These are phyloP conservation scores for Helicoverpa assulta DNA, from an alignment of 2,888 invertebrate species.

Conservation along the genomic window DNA sequence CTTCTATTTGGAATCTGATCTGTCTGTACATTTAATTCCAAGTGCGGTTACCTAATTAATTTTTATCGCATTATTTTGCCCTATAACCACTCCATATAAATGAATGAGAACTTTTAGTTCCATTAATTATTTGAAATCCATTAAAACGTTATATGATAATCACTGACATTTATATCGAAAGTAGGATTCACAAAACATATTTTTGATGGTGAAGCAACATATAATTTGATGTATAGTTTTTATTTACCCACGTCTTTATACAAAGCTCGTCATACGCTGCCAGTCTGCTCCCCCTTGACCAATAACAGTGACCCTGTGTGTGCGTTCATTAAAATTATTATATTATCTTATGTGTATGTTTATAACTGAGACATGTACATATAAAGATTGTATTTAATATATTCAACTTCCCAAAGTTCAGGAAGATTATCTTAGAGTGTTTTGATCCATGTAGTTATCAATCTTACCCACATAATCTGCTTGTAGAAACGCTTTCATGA, in stretches of 20 bases:
- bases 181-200: constrained; percentile 4
- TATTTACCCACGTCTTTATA: constrained; percentile 67
- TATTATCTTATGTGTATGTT: constrained; percentile 59
- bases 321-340: constrained; percentile 58
- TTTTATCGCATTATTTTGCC: constrained; percentile 56
- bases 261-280: constrained; percentile 89
- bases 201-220: constrained; percentile 2
- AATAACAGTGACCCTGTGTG: constrained; percentile 77
- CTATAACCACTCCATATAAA: constrained; percentile 57
- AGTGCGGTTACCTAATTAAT: constrained; percentile 56
- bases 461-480: constrained; percentile 60
- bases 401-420: constrained; percentile 78
- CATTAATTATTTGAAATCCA: constrained; percentile 28
- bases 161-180: constrained; percentile 17
- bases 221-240: constrained; percentile 18
- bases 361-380: constrained; percentile 54
- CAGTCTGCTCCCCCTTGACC: constrained; percentile 81
- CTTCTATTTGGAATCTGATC: constrained; percentile 17
- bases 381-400: constrained; percentile 55
- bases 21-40: constrained; percentile 22
- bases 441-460: constrained; percentile 56
- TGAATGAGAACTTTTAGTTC: constrained; percentile 23
- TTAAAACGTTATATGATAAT: constrained; percentile 12
- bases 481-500: constrained; percentile 73
- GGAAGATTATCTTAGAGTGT: constrained; percentile 73